phyloP scores from a whole-genome alignment of 2,888 invertebrate species.

The Torymus tubicola region DNA sequence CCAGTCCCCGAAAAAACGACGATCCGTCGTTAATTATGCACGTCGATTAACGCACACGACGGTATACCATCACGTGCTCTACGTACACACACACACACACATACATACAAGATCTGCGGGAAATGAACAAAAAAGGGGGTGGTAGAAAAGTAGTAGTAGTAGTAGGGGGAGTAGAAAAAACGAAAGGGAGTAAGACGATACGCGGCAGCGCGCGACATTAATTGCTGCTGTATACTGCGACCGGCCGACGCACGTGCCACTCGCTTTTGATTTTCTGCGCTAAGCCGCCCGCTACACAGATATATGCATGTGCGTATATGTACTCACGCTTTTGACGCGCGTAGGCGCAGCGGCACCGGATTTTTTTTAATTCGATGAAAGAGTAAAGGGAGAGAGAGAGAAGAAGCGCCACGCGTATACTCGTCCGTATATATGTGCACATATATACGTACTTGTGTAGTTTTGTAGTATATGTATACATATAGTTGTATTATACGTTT shows the following conservation, averaged over 20 bases:
- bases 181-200: constrained; percentile 31
- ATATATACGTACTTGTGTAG: too few species aligned
- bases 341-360: not conserved
- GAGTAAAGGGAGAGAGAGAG: not conserved
- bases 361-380: constrained; percentile 40
- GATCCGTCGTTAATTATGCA: constrained; percentile 6
- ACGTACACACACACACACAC: too few species aligned
- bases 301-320: too few species aligned
- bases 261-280: constrained; percentile 38
- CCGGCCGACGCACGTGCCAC: not conserved
- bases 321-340: too few species aligned
- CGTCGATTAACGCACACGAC: not conserved
- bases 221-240: constrained; percentile 34
- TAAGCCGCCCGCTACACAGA: not conserved
- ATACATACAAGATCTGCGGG: too few species aligned
- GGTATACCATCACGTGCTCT: too few species aligned
- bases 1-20: not conserved
- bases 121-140: constrained; percentile 6
- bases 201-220: constrained; percentile 30
- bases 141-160: too few species aligned
- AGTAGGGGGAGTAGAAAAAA: constrained; percentile 5
- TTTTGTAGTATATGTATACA: too few species aligned
- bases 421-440: too few species aligned
- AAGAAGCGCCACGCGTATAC: too few species aligned
- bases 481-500: too few species aligned